Conservation (phyloP, 2,888 invertebrate genomes). For the Abscondita cerata region DNA sequence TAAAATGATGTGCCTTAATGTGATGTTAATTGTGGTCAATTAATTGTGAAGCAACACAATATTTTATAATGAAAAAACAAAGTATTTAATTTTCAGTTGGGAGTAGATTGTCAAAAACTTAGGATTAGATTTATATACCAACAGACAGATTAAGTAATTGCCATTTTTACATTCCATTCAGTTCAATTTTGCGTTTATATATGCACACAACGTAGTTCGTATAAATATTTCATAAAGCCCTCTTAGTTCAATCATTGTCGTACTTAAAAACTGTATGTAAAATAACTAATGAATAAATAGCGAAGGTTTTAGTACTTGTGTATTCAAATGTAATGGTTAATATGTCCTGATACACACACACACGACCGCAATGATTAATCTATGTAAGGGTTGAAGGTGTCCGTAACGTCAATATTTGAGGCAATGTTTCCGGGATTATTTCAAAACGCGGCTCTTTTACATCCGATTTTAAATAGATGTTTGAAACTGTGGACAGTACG, state of each 20-base stretch:
- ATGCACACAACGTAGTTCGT: slow-evolving; percentile 18
- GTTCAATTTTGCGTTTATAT: slow-evolving; percentile 8
- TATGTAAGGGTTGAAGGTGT: slow-evolving; percentile 26
- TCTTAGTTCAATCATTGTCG: slow-evolving; percentile 17
- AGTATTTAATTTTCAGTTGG: too few relatives aligned
- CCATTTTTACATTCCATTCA: not conserved
- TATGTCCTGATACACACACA: too few relatives aligned
- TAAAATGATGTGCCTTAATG: too few relatives aligned
- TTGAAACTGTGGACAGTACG: not conserved
- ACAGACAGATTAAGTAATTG: too few relatives aligned
- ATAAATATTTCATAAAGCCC: slow-evolving; percentile 11
- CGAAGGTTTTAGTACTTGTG: too few relatives aligned
- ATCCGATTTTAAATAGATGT: slow-evolving; percentile 15
- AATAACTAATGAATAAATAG: too few relatives aligned
- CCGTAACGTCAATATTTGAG: slow-evolving; percentile 24
- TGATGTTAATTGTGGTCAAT: too few relatives aligned
- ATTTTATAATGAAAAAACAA: too few relatives aligned
- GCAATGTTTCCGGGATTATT: slow-evolving; percentile 23
- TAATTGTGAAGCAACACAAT: too few relatives aligned
- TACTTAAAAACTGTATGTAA: slow-evolving; percentile 12
- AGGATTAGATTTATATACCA: too few relatives aligned
- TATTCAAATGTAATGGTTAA: too few relatives aligned
- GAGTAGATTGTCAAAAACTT: too few relatives aligned
- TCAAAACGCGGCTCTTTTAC: slow-evolving; percentile 13
- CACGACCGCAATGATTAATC: slow-evolving; percentile 23